Conservation (phyloP, 1,140 invertebrate species). For the Drosophila truncata region DNA sequence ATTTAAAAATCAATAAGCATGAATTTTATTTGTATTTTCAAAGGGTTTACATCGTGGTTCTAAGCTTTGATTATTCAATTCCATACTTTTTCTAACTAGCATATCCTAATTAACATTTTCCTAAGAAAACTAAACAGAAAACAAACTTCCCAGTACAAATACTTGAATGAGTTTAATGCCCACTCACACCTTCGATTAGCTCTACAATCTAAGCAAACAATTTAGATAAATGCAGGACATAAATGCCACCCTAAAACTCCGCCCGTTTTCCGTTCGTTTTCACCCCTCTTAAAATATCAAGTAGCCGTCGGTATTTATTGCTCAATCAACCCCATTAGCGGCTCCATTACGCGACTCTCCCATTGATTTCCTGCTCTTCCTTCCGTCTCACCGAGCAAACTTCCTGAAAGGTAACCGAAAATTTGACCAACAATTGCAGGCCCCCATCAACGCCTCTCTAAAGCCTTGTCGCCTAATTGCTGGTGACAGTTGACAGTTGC, state of each 20-base stretch:
- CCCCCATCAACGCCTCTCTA: conserved; percentile 60
- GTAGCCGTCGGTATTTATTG: conserved; percentile 49
- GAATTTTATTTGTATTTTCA: not conserved
- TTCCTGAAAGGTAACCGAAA: conserved; percentile 61
- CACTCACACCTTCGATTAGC: conserved; percentile 18
- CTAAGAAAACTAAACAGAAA: not conserved
- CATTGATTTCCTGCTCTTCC: conserved; percentile 2
- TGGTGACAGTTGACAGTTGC: conserved; percentile 68
- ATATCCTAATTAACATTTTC: not conserved
- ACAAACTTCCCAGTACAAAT: not conserved
- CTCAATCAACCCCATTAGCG: conserved; percentile 49
- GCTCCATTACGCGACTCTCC: conserved; percentile 31
- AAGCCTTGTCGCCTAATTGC: conserved; percentile 72
- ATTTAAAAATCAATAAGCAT: not conserved
- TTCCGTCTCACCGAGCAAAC: conserved; percentile 15
- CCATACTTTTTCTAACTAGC: not conserved
- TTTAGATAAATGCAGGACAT: not conserved
- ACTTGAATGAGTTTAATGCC: not conserved
- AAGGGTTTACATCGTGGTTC: not conserved
- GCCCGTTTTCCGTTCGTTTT: too few relatives aligned
- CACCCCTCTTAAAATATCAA: conserved; percentile 21
- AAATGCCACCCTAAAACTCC: conserved; percentile 17
- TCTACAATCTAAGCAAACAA: conserved; percentile 27
- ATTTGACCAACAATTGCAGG: conserved; percentile 41
- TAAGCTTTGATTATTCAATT: not conserved